These are phyloP conservation scores for Lepidocolaptes lacrymiger DNA, from an alignment of 2,797 vertebrate species.

Conservation along the genomic window DNA sequence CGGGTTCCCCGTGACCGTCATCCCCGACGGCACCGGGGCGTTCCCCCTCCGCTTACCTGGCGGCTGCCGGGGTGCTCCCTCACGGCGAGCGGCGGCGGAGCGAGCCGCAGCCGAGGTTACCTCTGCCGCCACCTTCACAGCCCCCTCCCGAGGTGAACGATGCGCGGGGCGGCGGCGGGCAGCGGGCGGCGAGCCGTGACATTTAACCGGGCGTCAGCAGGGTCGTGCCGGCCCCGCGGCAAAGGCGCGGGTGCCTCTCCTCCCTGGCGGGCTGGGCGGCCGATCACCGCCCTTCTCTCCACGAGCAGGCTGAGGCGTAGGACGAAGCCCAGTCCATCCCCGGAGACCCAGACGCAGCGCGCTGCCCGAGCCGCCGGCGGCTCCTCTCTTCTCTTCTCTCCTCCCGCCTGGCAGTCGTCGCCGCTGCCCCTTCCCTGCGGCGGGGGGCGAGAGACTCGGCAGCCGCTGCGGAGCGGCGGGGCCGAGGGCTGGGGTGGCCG, in stretches of 20 bases:
- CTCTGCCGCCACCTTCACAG: constrained; percentile 11
- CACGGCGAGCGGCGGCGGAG: background rate
- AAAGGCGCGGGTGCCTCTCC: background rate
- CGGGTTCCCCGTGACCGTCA: background rate
- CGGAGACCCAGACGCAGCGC: background rate
- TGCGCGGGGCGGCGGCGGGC: background rate
- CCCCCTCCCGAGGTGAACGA: background rate
- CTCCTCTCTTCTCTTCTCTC: background rate
- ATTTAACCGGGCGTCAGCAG: constrained; percentile 22
- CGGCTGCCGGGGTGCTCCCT: background rate
- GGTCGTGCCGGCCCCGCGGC: background rate
- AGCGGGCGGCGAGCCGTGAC: constrained; percentile 11
- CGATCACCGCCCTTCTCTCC: background rate
- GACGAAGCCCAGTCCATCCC: constrained; percentile 41
- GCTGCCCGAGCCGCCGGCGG: background rate
- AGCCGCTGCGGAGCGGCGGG: background rate
- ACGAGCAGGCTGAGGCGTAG: background rate
- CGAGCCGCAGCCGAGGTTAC: background rate
- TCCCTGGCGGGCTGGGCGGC: background rate
- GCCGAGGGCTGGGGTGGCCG: background rate
- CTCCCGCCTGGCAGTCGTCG: background rate
- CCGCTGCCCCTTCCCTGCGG: background rate
- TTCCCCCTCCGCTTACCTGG: background rate
- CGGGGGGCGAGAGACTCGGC: background rate
- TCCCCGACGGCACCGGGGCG: background rate